These are phyloP conservation scores for Ethmia dodecea DNA, from an alignment of 2,888 invertebrate genomes.

Conservation along the genomic window DNA sequence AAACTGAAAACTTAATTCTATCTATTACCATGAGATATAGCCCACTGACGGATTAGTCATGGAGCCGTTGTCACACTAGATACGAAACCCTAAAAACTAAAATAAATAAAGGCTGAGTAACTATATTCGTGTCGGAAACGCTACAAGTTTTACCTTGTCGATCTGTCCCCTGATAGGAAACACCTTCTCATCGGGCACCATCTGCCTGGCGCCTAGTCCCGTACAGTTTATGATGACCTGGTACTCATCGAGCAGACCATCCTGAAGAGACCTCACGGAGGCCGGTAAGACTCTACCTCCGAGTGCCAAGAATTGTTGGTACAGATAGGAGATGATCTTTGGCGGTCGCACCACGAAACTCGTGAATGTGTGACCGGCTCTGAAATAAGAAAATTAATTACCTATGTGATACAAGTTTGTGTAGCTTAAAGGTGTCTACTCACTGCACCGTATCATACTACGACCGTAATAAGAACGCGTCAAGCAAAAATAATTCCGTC, in stretches of 20 bases:
- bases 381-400: slow-evolving; percentile 45
- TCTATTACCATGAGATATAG: too few species aligned
- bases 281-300: slow-evolving; percentile 77
- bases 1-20: background rate
- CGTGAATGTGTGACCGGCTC: slow-evolving; percentile 80
- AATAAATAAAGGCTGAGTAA: too few species aligned
- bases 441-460: too few species aligned
- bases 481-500: too few species aligned
- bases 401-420: background rate
- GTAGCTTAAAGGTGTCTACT: background rate
- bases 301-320: slow-evolving; percentile 74
- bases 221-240: slow-evolving; percentile 89
- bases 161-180: slow-evolving; percentile 87
- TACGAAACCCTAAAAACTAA: too few species aligned
- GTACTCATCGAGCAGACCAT: slow-evolving; percentile 69
- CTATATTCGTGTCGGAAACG: too few species aligned
- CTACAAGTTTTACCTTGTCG: slow-evolving; percentile 67
- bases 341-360: slow-evolving; percentile 83
- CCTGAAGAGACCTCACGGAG: slow-evolving; percentile 37
- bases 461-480: too few species aligned
- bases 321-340: slow-evolving; percentile 82
- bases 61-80: too few species aligned
- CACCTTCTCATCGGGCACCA: slow-evolving; percentile 80
- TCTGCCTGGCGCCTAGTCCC: slow-evolving; percentile 80
- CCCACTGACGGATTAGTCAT: too few species aligned